A percentile compares a stretch with the other conserved stretches of the same genome.
These are phyloP conservation scores for Tinea semifulvella DNA, from an alignment of 2,888 invertebrate genomes.

Conservation along the genomic window DNA sequence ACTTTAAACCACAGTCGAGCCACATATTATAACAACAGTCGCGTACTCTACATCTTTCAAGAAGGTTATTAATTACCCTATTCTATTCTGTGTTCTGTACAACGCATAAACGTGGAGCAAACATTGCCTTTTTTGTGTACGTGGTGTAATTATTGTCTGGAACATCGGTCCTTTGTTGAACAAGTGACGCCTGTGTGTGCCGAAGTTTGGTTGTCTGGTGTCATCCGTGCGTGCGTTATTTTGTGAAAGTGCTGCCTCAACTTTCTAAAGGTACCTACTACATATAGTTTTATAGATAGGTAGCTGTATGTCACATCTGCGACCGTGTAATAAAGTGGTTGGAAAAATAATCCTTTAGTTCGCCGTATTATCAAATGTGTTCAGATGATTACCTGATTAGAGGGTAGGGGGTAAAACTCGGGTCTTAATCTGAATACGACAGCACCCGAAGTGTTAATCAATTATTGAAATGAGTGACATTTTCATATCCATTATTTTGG, in stretches of 20 bases:
- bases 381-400: too few relatives aligned
- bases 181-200: slow-evolving; percentile 2
- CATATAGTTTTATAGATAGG: too few relatives aligned
- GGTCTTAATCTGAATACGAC: too few relatives aligned
- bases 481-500: too few relatives aligned
- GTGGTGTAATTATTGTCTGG: slow-evolving; percentile 23
- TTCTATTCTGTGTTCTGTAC: neutral
- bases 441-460: too few relatives aligned
- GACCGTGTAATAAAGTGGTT: too few relatives aligned
- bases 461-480: too few relatives aligned
- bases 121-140: slow-evolving; percentile 27
- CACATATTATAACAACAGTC: neutral
- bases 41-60: neutral
- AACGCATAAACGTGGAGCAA: slow-evolving; percentile 6
- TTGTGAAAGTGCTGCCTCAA: slow-evolving; percentile 10
- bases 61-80: neutral
- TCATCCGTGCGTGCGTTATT: slow-evolving; percentile 9
- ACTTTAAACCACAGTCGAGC: neutral
- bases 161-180: slow-evolving; percentile 26
- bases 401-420: too few relatives aligned
- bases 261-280: slow-evolving; percentile 12
- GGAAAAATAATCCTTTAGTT: too few relatives aligned
- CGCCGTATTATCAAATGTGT: too few relatives aligned
- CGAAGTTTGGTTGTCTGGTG: slow-evolving; percentile 5
- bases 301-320: too few relatives aligned